Conservation (phyloP, 2,113 vertebrate species). For the Eublepharis macularius region DNA sequence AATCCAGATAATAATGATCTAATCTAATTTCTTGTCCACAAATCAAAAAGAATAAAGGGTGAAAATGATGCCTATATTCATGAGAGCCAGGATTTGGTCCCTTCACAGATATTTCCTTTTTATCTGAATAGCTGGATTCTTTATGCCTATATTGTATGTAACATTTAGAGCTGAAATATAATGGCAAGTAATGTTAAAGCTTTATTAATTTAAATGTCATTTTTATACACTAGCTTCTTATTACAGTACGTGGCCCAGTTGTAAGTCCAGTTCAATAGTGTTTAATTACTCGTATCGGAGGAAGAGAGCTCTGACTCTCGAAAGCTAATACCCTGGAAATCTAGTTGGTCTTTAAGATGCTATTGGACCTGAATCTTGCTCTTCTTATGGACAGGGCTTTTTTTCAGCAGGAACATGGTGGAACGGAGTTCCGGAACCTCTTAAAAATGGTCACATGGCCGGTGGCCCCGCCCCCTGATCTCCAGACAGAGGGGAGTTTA, state of each 20-base stretch:
- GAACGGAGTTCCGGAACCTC: too few relatives aligned
- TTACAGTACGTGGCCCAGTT: not conserved
- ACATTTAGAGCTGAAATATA: not conserved
- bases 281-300: too few relatives aligned
- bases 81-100: not conserved
- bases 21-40: conserved; percentile 15
- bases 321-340: too few relatives aligned
- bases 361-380: too few relatives aligned
- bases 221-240: not conserved
- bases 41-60: not conserved
- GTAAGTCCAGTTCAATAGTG: not conserved
- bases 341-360: too few relatives aligned
- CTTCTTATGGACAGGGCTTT: too few relatives aligned
- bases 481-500: too few relatives aligned
- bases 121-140: not conserved
- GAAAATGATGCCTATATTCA: conserved; percentile 12
- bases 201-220: not conserved
- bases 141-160: not conserved
- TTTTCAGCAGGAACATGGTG: too few relatives aligned
- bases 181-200: not conserved
- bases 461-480: too few relatives aligned
- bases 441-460: too few relatives aligned
- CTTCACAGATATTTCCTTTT: not conserved
- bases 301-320: too few relatives aligned
- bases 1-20: conserved; percentile 13